Conservation (phyloP, 2,113 vertebrate genomes). For the Halcyon malimbica region DNA sequence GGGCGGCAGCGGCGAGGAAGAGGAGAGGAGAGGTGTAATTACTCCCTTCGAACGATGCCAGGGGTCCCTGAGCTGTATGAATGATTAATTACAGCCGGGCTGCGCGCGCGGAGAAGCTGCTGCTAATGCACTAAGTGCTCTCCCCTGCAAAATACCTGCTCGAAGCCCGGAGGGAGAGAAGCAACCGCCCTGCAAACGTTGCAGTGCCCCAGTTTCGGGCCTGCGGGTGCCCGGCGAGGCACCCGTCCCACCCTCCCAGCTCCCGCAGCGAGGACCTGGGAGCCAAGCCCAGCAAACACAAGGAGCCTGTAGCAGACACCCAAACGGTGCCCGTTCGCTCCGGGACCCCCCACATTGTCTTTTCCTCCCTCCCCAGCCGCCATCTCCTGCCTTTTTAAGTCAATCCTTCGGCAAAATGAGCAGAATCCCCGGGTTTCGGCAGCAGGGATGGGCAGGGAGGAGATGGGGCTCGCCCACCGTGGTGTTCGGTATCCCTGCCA, state of each 20-base stretch:
- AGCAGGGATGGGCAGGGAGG: background rate
- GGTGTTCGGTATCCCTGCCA: accelerated
- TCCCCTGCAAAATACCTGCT: background rate
- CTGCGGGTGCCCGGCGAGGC: accelerated
- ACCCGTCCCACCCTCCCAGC: accelerated
- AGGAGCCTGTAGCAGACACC: accelerated
- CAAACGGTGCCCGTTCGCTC: accelerated
- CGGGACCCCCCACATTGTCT: accelerated
- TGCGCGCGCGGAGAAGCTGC: background rate
- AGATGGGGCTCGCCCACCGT: accelerated
- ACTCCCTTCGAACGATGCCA: background rate
- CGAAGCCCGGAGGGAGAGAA: background rate
- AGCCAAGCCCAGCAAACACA: accelerated
- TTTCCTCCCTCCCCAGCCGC: background rate
- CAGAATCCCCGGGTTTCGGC: background rate
- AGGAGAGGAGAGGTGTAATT: constrained; percentile 49
- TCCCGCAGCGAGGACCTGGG: accelerated
- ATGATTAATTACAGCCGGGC: constrained; percentile 49
- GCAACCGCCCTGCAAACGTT: background rate
- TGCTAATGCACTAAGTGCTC: constrained; percentile 43
- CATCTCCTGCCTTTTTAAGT: background rate
- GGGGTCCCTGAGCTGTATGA: constrained; percentile 51
- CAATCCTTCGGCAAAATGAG: background rate
- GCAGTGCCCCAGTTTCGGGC: background rate
- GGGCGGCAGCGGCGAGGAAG: background rate